phyloP scores from a whole-genome alignment of 2,113 vertebrate species.

The Colossoma macropomum region DNA sequence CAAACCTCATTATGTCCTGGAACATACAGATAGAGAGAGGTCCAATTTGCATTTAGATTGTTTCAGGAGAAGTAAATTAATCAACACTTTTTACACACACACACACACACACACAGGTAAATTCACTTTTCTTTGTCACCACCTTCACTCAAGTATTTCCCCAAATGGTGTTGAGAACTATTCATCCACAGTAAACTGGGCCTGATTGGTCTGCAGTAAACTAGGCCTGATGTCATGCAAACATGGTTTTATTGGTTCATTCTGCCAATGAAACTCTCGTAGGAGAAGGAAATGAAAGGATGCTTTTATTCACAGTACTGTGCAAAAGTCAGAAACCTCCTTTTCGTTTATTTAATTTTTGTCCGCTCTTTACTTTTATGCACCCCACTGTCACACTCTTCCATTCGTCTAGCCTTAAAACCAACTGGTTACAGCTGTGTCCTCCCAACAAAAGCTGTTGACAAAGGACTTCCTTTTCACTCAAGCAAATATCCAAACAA shows the following conservation, averaged over 20 bases:
- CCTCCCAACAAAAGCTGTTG: no score
- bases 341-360: no score
- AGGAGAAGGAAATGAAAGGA: neutral
- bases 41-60: conserved; percentile 85
- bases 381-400: no score
- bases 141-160: conserved; percentile 30
- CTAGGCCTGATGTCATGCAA: neutral
- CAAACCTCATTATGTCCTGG: conserved; percentile 78
- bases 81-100: conserved; percentile 65
- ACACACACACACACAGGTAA: conserved; percentile 41
- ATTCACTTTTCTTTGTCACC: conserved; percentile 28
- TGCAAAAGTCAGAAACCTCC: no score
- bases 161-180: conserved; percentile 20
- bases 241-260: neutral
- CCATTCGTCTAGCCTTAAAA: no score
- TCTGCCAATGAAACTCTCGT: neutral
- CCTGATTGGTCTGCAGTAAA: neutral
- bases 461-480: no score
- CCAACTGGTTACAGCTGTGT: no score
- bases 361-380: no score
- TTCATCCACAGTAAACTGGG: conserved; percentile 14
- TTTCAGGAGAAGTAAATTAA: conserved; percentile 82
- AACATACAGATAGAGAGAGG: conserved; percentile 78
- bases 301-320: neutral
- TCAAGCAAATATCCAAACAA: no score